Conservation (phyloP, 2,797 vertebrate species). For the Sebastolobus altivelis region DNA sequence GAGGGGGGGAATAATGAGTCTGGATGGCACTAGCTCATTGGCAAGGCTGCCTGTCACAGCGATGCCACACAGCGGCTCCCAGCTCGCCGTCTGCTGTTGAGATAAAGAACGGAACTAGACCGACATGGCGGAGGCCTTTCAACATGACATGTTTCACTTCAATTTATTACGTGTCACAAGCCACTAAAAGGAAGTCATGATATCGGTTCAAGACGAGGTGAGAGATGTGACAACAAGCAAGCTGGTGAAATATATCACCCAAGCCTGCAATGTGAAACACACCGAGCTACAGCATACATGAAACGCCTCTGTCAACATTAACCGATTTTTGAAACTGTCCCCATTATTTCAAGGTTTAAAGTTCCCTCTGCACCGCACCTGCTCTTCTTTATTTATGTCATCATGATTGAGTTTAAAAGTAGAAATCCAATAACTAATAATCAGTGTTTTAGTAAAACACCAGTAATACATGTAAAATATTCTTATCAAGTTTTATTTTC, state of each 20-base stretch:
- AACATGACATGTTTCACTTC: slow-evolving; percentile 63
- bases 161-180: slow-evolving; percentile 63
- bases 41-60: slow-evolving; percentile 58
- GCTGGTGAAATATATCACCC: slow-evolving; percentile 56
- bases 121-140: slow-evolving; percentile 51
- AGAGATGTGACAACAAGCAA: slow-evolving; percentile 60
- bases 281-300: neutral
- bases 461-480: neutral
- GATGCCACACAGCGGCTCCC: slow-evolving; percentile 58
- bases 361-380: neutral
- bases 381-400: neutral
- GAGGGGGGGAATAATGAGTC: slow-evolving; percentile 45
- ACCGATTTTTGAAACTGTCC: slow-evolving; percentile 9
- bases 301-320: slow-evolving; percentile 30
- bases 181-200: slow-evolving; percentile 64
- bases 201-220: slow-evolving; percentile 48
- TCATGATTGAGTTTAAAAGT: neutral
- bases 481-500: neutral
- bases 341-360: slow-evolving; percentile 17
- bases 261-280: slow-evolving; percentile 29
- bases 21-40: slow-evolving; percentile 62
- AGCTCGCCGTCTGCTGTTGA: slow-evolving; percentile 44
- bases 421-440: neutral
- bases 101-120: slow-evolving; percentile 68
- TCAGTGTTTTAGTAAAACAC: neutral